Percentiles rank a stretch among this genome's conserved stretches.
These are phyloP conservation scores for Latrodectus hesperus DNA, from an alignment of 2,888 invertebrate genomes.

Conservation along the genomic window DNA sequence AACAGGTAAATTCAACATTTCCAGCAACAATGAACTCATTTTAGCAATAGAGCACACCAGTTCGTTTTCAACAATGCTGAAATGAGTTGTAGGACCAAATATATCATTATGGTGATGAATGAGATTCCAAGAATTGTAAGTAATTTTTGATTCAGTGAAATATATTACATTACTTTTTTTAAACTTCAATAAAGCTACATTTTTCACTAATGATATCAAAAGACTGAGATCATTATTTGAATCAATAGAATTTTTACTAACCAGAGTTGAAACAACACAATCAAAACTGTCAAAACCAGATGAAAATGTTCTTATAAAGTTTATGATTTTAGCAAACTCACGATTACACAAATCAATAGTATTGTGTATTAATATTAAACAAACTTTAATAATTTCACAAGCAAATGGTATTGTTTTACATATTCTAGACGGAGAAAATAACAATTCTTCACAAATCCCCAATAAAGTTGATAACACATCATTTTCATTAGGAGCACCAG, in stretches of 20 bases:
- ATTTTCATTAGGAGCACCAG: conserved; percentile 53
- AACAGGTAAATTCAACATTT: conserved; percentile 27
- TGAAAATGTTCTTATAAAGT: conserved; percentile 38
- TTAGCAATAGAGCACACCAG: conserved; percentile 45
- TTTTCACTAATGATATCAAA: conserved; percentile 39
- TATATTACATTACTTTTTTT: conserved; percentile 9
- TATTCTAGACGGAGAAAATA: not conserved
- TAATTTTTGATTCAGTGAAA: not conserved
- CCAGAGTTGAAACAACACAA: conserved; percentile 29
- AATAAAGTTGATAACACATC: conserved; percentile 52
- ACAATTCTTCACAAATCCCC: conserved; percentile 35
- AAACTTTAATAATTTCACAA: conserved; percentile 44
- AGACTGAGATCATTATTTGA: conserved; percentile 7
- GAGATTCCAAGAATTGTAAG: not conserved
- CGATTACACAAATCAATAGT: conserved; percentile 29
- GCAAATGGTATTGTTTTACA: conserved; percentile 21
- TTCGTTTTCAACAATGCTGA: conserved; percentile 33
- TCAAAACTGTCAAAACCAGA: conserved; percentile 18
- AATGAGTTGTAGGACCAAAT: conserved; percentile 38
- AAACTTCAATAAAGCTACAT: conserved; percentile 32
- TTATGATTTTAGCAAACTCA: conserved; percentile 57
- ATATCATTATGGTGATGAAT: conserved; percentile 61
- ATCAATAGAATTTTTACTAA: conserved; percentile 19
- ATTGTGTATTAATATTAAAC: conserved; percentile 48
- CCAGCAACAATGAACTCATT: conserved; percentile 45